Evolutionary conservation across 1,140 invertebrate genomes (phyloP).

Genomic region (Pollicipes pollicipes): DNA sequence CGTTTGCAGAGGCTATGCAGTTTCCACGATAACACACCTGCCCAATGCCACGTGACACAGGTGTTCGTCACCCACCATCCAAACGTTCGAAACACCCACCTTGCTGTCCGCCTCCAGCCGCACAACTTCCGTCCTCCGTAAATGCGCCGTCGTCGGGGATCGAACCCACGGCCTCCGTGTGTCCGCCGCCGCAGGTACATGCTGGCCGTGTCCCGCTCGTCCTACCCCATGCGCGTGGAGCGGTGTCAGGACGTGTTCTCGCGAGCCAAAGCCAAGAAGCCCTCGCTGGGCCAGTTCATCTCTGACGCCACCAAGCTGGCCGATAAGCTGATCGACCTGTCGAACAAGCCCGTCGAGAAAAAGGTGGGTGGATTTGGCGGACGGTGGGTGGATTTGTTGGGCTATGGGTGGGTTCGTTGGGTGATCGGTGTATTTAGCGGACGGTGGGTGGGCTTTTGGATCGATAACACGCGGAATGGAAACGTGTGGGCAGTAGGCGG

Average conservation of each 20-base stretch:
- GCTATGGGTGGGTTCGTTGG: constrained; percentile 9
- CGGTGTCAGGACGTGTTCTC: constrained; percentile 61
- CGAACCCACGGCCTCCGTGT: too few relatives aligned
- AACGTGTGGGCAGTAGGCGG: too few relatives aligned
- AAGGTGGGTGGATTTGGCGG: neutral
- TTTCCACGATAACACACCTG: too few relatives aligned
- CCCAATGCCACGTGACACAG: too few relatives aligned
- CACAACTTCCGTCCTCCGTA: constrained; percentile 3
- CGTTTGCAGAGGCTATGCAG: too few relatives aligned
- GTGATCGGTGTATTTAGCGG: too few relatives aligned
- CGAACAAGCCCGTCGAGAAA: constrained; percentile 47
- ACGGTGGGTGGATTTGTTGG: constrained; percentile 22
- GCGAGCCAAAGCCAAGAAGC: constrained; percentile 39
- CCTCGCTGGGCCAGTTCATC: constrained; percentile 43
- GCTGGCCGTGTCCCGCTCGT: constrained; percentile 36
- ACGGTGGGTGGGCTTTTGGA: too few relatives aligned
- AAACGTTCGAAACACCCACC: too few relatives aligned
- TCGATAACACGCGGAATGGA: too few relatives aligned
- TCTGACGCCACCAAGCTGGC: constrained; percentile 58
- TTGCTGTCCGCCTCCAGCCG: constrained; percentile 12
- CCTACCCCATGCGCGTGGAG: constrained; percentile 47
- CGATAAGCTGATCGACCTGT: constrained; percentile 62
- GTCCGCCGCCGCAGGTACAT: neutral
- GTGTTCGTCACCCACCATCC: too few relatives aligned
- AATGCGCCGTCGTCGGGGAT: too few relatives aligned